phyloP scores from a whole-genome alignment of 1,140 invertebrate genomes.

The Drosophila saltans region DNA sequence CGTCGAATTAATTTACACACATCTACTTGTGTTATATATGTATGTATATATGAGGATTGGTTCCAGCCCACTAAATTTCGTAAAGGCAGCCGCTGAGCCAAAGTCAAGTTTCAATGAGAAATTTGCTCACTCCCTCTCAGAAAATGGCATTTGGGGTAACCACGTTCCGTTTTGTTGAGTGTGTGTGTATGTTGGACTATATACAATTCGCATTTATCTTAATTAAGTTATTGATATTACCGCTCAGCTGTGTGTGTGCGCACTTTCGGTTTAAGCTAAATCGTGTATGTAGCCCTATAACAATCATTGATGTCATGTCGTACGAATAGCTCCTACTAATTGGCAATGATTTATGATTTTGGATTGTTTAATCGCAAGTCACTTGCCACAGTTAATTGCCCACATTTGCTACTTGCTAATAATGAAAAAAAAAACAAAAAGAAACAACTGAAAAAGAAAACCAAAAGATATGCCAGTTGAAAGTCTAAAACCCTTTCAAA shows the following conservation, averaged over 20 bases:
- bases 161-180: constrained; percentile 18
- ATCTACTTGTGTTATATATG: background rate
- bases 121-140: constrained; percentile 57
- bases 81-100: background rate
- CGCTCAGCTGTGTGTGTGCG: constrained; percentile 32
- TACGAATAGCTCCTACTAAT: constrained; percentile 47
- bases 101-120: constrained; percentile 29
- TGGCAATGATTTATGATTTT: constrained; percentile 75
- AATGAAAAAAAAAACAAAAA: constrained; percentile 37
- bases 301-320: constrained; percentile 44
- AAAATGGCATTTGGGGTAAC: constrained; percentile 26
- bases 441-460: background rate
- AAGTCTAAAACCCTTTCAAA: constrained; percentile 57
- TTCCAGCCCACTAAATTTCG: constrained; percentile 42
- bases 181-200: constrained; percentile 48
- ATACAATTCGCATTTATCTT: constrained; percentile 79
- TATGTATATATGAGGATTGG: constrained; percentile 30
- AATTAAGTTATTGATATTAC: constrained; percentile 81
- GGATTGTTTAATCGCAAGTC: constrained; percentile 73
- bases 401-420: constrained; percentile 51
- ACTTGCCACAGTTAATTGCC: constrained; percentile 55
- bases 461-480: constrained; percentile 2
- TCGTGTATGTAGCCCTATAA: constrained; percentile 32
- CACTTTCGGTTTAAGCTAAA: constrained; percentile 28
- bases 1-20: constrained; percentile 73